Conservation (phyloP, 2,113 vertebrate genomes). For the Chaetorhynchus papuensis region DNA sequence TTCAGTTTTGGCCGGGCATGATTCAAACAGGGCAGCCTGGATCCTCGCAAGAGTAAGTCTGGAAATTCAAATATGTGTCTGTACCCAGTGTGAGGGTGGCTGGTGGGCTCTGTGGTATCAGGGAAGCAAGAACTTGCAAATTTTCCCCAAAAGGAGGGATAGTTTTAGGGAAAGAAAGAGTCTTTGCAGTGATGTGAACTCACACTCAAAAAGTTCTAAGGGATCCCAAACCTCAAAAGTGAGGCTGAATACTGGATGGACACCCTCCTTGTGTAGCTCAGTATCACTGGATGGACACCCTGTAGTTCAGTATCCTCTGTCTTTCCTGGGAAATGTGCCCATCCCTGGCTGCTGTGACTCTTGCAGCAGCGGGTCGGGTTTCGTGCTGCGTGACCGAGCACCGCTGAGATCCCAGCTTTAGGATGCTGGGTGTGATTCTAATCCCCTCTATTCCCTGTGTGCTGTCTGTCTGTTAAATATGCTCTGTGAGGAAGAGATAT, state of each 20-base stretch:
- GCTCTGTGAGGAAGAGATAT: not conserved
- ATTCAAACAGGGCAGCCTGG: slow-evolving; percentile 94
- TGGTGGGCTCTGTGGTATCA: not conserved
- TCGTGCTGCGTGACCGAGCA: not conserved
- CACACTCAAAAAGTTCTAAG: not conserved
- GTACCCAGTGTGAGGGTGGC: not conserved
- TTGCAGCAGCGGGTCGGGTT: not conserved
- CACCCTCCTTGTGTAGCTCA: not conserved
- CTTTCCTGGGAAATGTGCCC: not conserved
- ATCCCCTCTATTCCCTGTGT: not conserved
- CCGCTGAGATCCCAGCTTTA: not conserved
- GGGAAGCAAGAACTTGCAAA: not conserved
- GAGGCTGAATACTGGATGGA: not conserved
- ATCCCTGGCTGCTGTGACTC: not conserved
- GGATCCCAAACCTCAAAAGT: not conserved
- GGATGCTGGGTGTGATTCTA: not conserved
- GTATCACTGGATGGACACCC: too few species aligned
- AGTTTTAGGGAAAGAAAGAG: not conserved
- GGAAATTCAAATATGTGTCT: not conserved
- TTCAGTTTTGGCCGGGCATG: slow-evolving; percentile 98
- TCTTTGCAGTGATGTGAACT: not conserved
- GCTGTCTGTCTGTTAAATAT: not conserved
- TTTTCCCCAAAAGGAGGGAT: not conserved
- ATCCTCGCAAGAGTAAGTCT: slow-evolving; percentile 98
- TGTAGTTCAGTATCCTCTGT: not conserved